phyloP scores from a whole-genome alignment of 2,797 vertebrate species.

The Xenopus petersii region DNA sequence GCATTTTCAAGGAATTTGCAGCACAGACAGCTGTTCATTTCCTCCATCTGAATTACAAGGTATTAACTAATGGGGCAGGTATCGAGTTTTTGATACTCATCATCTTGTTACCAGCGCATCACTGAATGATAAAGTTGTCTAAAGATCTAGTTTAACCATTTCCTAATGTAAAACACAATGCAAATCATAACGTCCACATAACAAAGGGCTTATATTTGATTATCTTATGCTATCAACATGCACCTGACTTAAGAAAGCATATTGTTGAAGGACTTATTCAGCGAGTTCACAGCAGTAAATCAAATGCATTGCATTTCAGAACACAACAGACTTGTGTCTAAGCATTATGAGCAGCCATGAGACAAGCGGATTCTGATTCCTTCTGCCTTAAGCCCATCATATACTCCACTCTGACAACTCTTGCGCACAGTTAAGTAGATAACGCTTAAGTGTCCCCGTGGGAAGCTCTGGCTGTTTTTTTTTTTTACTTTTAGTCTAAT shows the following conservation, averaged over 20 bases:
- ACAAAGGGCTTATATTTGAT: too few species aligned
- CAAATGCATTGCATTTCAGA: too few species aligned
- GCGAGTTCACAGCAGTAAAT: neutral
- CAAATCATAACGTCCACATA: too few species aligned
- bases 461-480: constrained; percentile 12
- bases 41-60: constrained; percentile 36
- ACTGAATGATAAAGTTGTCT: neutral
- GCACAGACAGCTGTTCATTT: constrained; percentile 43
- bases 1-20: constrained; percentile 31
- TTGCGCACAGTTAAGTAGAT: constrained; percentile 32
- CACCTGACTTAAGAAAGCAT: too few species aligned
- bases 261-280: too few species aligned
- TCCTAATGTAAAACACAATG: too few species aligned
- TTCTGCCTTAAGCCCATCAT: constrained; percentile 27
- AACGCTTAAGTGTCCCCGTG: constrained; percentile 29
- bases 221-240: too few species aligned
- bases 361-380: constrained; percentile 12
- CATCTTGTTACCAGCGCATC: constrained; percentile 24
- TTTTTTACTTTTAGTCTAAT: constrained; percentile 31
- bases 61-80: constrained; percentile 46
- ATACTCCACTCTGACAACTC: constrained; percentile 20
- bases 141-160: too few species aligned
- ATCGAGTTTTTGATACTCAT: constrained; percentile 41
- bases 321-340: constrained; percentile 1
- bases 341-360: constrained; percentile 1